Percentiles rank a stretch among this genome's conserved stretches.
phyloP scores from a whole-genome alignment of 2,888 invertebrate species.

The Macaria notata region DNA sequence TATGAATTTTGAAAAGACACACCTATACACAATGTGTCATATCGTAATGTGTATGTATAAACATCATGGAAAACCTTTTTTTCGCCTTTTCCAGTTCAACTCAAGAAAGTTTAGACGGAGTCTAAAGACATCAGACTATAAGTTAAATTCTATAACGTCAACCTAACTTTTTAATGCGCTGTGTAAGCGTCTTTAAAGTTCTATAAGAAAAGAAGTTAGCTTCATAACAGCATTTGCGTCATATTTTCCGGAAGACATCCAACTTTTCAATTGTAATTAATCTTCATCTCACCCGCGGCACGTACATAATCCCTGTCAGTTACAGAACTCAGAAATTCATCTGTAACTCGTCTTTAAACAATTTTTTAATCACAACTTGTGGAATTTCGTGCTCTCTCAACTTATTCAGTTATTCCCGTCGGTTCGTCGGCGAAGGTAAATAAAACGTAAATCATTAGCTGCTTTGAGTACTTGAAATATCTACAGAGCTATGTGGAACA shows the following conservation, averaged over 20 bases:
- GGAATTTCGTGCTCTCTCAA: slow-evolving; percentile 31
- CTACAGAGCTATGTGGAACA: slow-evolving; percentile 1
- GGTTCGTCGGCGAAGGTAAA: slow-evolving; percentile 30
- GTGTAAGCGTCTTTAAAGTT: too few species aligned
- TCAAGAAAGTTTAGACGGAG: too few species aligned
- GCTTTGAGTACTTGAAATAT: slow-evolving; percentile 22
- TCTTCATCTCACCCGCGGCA: slow-evolving; percentile 12
- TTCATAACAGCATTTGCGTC: background rate
- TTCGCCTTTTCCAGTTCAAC: too few species aligned
- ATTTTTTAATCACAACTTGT: slow-evolving; percentile 36
- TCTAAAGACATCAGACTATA: too few species aligned
- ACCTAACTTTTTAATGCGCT: too few species aligned
- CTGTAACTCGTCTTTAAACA: slow-evolving; percentile 24
- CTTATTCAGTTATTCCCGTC: slow-evolving; percentile 23
- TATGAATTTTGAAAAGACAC: too few species aligned
- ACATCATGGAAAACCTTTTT: too few species aligned
- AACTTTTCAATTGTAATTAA: slow-evolving; percentile 14
- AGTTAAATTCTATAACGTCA: background rate
- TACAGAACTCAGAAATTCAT: slow-evolving; percentile 14
- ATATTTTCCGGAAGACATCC: slow-evolving; percentile 4
- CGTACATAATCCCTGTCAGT: slow-evolving; percentile 21
- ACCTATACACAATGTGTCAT: too few species aligned
- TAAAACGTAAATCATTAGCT: slow-evolving; percentile 42
- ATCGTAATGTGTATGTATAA: too few species aligned
- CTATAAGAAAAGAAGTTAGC: too few species aligned